Evolutionary conservation across 2,113 vertebrate genomes (phyloP).

Genomic region (Otus sunia): DNA sequence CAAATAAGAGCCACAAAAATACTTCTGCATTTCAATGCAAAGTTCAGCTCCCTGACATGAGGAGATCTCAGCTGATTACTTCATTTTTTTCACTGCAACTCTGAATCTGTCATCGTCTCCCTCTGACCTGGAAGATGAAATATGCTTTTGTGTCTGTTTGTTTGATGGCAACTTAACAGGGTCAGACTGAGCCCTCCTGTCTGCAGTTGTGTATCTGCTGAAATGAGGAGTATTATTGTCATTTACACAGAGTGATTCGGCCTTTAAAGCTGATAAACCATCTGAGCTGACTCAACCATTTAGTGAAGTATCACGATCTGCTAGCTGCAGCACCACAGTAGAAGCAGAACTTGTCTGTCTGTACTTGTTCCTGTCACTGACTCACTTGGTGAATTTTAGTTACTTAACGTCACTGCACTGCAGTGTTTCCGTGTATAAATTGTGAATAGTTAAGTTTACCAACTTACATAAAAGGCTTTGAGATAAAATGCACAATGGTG

Average conservation of each 20-base stretch:
- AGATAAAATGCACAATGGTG: not conserved
- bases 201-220: not conserved
- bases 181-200: not conserved
- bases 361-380: slow-evolving; percentile 8
- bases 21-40: not conserved
- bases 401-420: not conserved
- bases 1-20: not conserved
- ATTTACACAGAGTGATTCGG: not conserved
- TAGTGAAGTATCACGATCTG: not conserved
- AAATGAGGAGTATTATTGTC: not conserved
- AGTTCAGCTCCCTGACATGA: not conserved
- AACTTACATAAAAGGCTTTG: not conserved
- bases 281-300: not conserved
- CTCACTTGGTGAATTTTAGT: slow-evolving; percentile 12
- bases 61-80: not conserved
- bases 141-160: not conserved
- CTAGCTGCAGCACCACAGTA: not conserved
- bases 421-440: not conserved
- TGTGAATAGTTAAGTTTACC: not conserved
- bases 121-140: not conserved
- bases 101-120: not conserved
- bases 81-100: not conserved
- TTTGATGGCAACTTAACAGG: not conserved
- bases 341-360: slow-evolving; percentile 21
- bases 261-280: not conserved